Evolutionary conservation across 2,888 invertebrate species (phyloP), one percentile per base, ranked within the genome.

Genomic region (Caenorhabditis plicata): DNA sequence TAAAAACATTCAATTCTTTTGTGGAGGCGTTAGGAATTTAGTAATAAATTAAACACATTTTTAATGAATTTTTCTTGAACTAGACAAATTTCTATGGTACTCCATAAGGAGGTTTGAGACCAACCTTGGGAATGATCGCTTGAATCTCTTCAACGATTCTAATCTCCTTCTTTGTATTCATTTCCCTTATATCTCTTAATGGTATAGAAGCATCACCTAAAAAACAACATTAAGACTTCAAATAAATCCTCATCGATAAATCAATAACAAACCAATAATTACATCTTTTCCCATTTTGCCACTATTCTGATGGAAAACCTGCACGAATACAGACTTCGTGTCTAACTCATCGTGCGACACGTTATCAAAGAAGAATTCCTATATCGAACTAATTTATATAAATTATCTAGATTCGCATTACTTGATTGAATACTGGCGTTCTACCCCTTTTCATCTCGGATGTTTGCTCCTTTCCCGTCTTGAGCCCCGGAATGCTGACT

Each of bases 341-440:
- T 81, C 76, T 32, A 83, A 52, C 40, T 82, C 81, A 23, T 82
- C 82, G 15, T 75, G 63, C n/a, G 75, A 67, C 23, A 83, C 70
- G 54, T 81, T 78, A 50, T 82, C 82, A 71, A 83, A 83, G 63
- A 81, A 81, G 63, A 83, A 81, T 53, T 82, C 81, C 73, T 83
- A 75, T 39, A n/a, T n/a, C n/a, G n/a, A n/a, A n/a, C n/a, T n/a
- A n/a, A 5, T 9, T 33, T 33, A 17, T 33, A 13, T 33, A 33
- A 5, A n/a, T 9, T 33, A 33, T 33, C 11, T 33, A 33, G 11
- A 5, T 9, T 5, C 11, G 22, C 11, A 15, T 32, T 25, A 77
- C 81, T 68, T 83, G 81, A 63, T 83, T 81, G 61, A 80, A 82
- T 13, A 81, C 68, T 3, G 82, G 83, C 63, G 82, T 75, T 13